Evolutionary conservation across 2,888 invertebrate genomes (phyloP).

Genomic region (Rotaria socialis): DNA sequence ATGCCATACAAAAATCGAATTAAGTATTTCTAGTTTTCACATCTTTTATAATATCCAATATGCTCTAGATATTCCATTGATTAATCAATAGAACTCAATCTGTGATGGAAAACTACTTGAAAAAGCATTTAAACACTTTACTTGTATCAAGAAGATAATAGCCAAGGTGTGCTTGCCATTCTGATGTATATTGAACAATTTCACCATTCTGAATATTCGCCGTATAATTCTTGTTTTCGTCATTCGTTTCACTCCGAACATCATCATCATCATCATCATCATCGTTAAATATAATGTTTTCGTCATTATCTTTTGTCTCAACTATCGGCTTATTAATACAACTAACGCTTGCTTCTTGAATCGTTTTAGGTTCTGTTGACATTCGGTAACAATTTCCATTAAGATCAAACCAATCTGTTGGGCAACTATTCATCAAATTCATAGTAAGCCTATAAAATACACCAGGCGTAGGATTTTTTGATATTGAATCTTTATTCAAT

Average conservation of each 20-base stretch:
- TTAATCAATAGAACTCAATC: too few relatives aligned
- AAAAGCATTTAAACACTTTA: too few relatives aligned
- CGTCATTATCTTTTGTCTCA: background rate
- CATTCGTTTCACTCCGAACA: too few relatives aligned
- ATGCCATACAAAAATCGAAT: too few relatives aligned
- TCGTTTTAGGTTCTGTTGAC: background rate
- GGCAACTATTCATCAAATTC: background rate
- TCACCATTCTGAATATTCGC: background rate
- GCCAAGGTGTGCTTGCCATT: background rate
- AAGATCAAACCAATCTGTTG: background rate
- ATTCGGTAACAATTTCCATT: constrained; percentile 39
- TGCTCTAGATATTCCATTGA: too few relatives aligned
- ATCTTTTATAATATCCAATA: too few relatives aligned
- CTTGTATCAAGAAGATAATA: background rate
- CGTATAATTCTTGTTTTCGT: too few relatives aligned
- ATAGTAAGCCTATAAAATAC: too few relatives aligned
- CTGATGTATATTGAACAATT: background rate
- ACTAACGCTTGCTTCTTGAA: constrained; percentile 39
- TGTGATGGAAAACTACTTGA: too few relatives aligned
- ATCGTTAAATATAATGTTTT: too few relatives aligned
- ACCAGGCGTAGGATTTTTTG: background rate
- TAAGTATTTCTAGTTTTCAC: too few relatives aligned
- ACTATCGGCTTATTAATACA: background rate
- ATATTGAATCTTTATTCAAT: background rate
- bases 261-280: background rate